Conservation (phyloP, 2,113 vertebrate genomes). For the Patagioenas fasciata region DNA sequence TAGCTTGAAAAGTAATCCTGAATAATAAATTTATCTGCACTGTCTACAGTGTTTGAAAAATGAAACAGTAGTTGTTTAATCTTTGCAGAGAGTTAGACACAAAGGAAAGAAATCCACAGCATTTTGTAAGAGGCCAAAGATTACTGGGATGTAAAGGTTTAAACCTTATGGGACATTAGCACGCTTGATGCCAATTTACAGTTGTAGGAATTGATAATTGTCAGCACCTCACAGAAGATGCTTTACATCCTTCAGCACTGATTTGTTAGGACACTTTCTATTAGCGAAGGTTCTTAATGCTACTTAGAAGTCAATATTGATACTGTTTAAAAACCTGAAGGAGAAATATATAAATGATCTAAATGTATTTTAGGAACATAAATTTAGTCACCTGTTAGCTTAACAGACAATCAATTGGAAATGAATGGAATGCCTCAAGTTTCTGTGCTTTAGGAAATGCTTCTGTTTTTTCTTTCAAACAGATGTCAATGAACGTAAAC, state of each 20-base stretch:
- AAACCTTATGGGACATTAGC: neutral
- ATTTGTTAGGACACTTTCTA: neutral
- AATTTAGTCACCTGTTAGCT: neutral
- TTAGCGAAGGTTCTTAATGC: neutral
- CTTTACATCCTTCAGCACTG: neutral
- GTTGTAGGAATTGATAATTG: neutral
- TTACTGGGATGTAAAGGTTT: neutral
- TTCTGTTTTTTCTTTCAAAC: conserved; percentile 46
- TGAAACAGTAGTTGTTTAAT: neutral
- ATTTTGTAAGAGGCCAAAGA: neutral
- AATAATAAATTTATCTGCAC: neutral
- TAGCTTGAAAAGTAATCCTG: neutral
- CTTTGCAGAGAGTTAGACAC: neutral
- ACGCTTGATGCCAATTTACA: neutral
- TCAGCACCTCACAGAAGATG: neutral
- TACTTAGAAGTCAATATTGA: neutral
- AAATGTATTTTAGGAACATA: neutral
- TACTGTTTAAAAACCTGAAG: neutral
- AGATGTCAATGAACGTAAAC: conserved; percentile 46
- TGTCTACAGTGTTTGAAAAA: neutral
- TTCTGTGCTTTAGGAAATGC: neutral
- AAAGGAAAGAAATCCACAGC: neutral
- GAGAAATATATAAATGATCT: neutral
- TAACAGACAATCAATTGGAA: neutral
- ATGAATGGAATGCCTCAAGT: neutral